Evolutionary conservation across 2,113 vertebrate genomes (phyloP), one percentile per base, ranked within the genome.

Genomic region (Pachyramphus minor): DNA sequence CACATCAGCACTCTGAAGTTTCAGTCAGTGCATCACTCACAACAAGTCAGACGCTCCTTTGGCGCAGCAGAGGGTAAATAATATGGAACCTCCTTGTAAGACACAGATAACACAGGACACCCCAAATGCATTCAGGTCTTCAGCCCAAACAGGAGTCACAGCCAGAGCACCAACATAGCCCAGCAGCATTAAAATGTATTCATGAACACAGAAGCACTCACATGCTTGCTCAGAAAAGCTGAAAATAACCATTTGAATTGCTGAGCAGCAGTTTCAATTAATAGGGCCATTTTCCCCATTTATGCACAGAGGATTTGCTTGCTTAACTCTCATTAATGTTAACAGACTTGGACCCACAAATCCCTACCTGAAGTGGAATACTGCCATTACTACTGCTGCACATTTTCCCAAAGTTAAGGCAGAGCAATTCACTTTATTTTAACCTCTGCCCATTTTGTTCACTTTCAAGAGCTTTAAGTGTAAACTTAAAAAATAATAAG

Each of bases 181-280:
- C 10, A 60, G 31, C 1, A 77, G 12, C 28, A 74, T 35, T 45
- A 49, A 83, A 86, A 92, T 39, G 13, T 25, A 67, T 92, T 90
- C 52, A 78, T 56, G 78, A 88, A 69, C 67, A 89, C n/a, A 76
- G 33, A 69, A 73, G 33, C 2, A 1, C 18, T 60, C 68, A 39
- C 37, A 44, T 12, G 22, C 72, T 75, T 86, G 72, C 87, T 63
- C 60, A 50, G 78, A 74, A 82, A 82, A 77, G 74, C 87, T 84
- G 72, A 74, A 90, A 96, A 96, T 85, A 80, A 86, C 72, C 45
- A 35, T 86, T 8, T 64, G 47, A 95, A 78, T 56, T 59, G 82
- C 85, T 91, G 85, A 94, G 69, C 82, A 86, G 90, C 78, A 77
- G 42, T 67, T 96, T 90, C 79, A 92, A 90, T 93, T 90, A 94